A percentile compares a stretch with the other conserved stretches of the same genome.
These are phyloP conservation scores for Trissolcus japonicus DNA, from an alignment of 2,888 invertebrate genomes.

Conservation along the genomic window DNA sequence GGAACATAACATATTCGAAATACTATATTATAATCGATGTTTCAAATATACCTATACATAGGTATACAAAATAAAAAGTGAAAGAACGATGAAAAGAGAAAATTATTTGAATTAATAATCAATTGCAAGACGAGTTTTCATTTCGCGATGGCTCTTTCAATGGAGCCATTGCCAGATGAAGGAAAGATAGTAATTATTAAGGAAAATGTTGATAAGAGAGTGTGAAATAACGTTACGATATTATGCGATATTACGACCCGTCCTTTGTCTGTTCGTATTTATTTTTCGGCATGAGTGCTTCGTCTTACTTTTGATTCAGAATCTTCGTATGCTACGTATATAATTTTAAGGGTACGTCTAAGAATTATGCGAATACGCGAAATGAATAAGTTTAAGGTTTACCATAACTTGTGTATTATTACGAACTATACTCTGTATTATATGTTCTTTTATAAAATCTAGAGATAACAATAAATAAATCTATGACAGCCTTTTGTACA, in stretches of 20 bases:
- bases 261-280: constrained; percentile 57
- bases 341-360: constrained; percentile 54
- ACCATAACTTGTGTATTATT: constrained; percentile 65
- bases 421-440: constrained; percentile 71
- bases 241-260: constrained; percentile 55
- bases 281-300: constrained; percentile 53
- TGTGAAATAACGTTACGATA: constrained; percentile 55
- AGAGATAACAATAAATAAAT: constrained; percentile 68
- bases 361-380: constrained; percentile 55
- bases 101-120: constrained; percentile 37
- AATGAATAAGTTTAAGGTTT: constrained; percentile 63
- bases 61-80: constrained; percentile 31
- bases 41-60: constrained; percentile 48
- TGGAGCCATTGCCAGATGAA: constrained; percentile 19
- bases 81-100: constrained; percentile 11
- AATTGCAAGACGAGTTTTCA: constrained; percentile 36
- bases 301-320: constrained; percentile 47
- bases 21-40: constrained; percentile 53
- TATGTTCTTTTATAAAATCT: constrained; percentile 74
- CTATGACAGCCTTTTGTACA: constrained; percentile 52
- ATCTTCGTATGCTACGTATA: constrained; percentile 51
- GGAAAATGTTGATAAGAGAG: constrained; percentile 54
- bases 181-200: constrained; percentile 50
- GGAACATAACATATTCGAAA: constrained; percentile 46
- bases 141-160: constrained; percentile 13